Evolutionary conservation across 2,888 invertebrate genomes (phyloP).

Genomic region (Trissolcus japonicus): DNA sequence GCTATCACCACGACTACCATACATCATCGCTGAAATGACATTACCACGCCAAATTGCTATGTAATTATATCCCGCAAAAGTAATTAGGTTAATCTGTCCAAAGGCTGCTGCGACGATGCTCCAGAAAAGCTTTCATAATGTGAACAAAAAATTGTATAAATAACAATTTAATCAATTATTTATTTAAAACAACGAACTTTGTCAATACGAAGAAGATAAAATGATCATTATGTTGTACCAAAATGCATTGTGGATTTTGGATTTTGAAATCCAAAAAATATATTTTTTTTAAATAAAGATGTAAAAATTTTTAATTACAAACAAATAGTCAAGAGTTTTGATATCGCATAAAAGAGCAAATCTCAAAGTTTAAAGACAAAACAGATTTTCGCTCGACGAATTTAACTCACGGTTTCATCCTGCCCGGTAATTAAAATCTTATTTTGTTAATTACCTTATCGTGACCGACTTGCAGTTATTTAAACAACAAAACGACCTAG

Average conservation of each 20-base stretch:
- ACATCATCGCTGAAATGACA: slow-evolving; percentile 18
- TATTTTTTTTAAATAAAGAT: no score
- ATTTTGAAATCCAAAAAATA: no score
- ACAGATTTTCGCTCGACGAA: slow-evolving; percentile 25
- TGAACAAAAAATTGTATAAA: no score
- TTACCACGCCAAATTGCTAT: slow-evolving; percentile 29
- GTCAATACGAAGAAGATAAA: no score
- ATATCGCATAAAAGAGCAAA: no score
- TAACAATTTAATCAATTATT: no score
- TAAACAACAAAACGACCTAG: slow-evolving; percentile 13
- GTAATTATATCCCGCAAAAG: slow-evolving; percentile 14
- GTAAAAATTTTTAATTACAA: no score
- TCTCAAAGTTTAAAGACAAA: slow-evolving; percentile 21
- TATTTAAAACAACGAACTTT: no score
- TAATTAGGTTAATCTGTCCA: slow-evolving; percentile 19
- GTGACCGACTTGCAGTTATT: slow-evolving; percentile 11
- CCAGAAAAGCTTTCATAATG: no score
- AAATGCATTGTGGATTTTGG: no score
- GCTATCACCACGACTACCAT: slow-evolving; percentile 32
- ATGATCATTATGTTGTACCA: no score
- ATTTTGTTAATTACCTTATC: slow-evolving; percentile 17
- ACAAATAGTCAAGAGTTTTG: no score
- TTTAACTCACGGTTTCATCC: slow-evolving; percentile 8
- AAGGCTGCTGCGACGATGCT: background rate
- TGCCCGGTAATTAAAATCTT: slow-evolving; percentile 22